A percentile compares a stretch with the other conserved stretches of the same genome.
Conservation (phyloP, 2,888 invertebrate species). For the Corbicula japonica region DNA sequence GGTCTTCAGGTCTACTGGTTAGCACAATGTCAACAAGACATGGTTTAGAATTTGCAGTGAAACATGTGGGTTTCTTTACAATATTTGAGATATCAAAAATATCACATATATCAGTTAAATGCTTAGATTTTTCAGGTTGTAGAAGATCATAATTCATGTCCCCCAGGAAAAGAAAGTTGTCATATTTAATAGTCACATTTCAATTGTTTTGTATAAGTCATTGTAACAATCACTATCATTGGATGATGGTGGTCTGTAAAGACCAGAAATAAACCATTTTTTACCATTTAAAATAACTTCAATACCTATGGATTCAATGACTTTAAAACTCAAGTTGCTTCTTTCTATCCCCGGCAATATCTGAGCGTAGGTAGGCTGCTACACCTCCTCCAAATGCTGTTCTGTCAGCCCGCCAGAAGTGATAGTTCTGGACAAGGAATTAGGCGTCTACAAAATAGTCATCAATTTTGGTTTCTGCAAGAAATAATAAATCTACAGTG, state of each 20-base stretch:
- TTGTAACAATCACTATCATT: conserved; percentile 1
- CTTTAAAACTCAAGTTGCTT: conserved; percentile 6
- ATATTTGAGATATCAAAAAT: conserved; percentile 21
- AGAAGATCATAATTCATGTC: conserved; percentile 16
- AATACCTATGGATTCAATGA: conserved; percentile 31
- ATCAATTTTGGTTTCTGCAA: conserved; percentile 32
- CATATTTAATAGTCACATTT: conserved; percentile 11
- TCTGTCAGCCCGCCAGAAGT: conserved; percentile 17
- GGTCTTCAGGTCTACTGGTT: not conserved
- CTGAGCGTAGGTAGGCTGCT: conserved; percentile 2
- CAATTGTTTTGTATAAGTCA: not conserved
- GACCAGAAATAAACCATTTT: conserved; percentile 12
- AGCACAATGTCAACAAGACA: conserved; percentile 21
- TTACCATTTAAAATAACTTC: conserved; percentile 22
- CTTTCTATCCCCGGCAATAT: conserved; percentile 23
- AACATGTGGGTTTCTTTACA: conserved; percentile 24
- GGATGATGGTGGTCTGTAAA: conserved; percentile 9
- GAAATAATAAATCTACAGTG: conserved; percentile 28
- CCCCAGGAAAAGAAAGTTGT: conserved; percentile 6
- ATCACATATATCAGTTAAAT: conserved; percentile 10
- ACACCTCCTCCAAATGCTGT: conserved; percentile 20
- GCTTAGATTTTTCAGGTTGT: not conserved
- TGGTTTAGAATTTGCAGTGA: not conserved
- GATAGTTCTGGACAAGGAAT: conserved; percentile 7
- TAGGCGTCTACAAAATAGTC: conserved; percentile 17